Evolutionary conservation across 2,888 invertebrate genomes (phyloP), one percentile per base, ranked within the genome.

Genomic region (Leptopilina syphax): DNA sequence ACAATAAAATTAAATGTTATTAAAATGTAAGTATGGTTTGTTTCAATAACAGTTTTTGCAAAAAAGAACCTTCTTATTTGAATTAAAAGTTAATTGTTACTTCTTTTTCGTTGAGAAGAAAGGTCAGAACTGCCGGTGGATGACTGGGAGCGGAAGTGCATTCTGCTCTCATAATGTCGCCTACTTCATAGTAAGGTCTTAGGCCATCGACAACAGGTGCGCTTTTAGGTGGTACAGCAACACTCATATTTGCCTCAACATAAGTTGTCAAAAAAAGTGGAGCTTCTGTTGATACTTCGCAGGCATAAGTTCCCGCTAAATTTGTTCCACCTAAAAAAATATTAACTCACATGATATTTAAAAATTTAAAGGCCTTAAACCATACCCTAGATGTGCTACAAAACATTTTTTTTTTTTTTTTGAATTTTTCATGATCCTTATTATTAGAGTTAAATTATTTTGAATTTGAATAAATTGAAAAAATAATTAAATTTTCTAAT

Each of bases 101-200:
- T 90, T 90, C 87, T 81, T 87, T 86, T 65, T 86, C 87, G 80
- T 92, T 92, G 83, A 92, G 86, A 82, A 90, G 86, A 84, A 91
- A 90, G 78, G 88, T 84, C 70, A 92, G 89, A 70, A 85, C 82
- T 57, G 91, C 90, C 13, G 89, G 84, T 12, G 91, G 91, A 80
- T 89, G 88, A 82, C 91, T 91, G 50, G 89, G 88, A n/a, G 88
- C 90, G 44, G 91, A 90, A 66, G 86, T 89, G 85, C 91, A 92
- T 78, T 87, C 87, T 18, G 86, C 90, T 76, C 87, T 84, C 80
- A 92, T 89, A 77, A 85, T 80, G 79, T 91, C 90, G 50, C 90
- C 91, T 79, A 90, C 85, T 79, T 91, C 88, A 81, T 92, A 92
- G 84, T 89, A 88, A 68, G 88, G 87, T 81, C 86, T 87, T 63